Base-by-base conservation (phyloP, 2,797 vertebrate genomes). In the Urosaurus nigricauda region DNA sequence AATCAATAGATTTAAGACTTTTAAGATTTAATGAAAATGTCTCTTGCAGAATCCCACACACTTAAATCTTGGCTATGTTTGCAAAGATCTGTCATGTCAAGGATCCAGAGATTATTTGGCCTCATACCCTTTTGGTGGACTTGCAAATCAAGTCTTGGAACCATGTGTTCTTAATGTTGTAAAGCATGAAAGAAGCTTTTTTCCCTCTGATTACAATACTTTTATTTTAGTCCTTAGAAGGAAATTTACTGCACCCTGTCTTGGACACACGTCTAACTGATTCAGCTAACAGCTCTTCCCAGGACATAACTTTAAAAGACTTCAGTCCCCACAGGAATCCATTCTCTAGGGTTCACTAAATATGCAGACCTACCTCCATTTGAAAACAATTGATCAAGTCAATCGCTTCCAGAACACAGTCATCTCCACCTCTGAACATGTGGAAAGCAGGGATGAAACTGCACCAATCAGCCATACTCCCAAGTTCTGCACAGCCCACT, bases 201-300 rank as follows among this genome's bases (percentile, higher is more conserved):
- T 14, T 21, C 13, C 32, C 43, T 5, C 43, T 5, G 43, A 43
- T 79, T 16, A 79, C 47, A 78, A 78, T 32, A 51, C 58, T 35
- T 32, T 74, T 47, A 63, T 2, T 91, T 16, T 19, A 77, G 14
- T 40, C 9, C 40, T 83, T 88, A 85, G 87, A 58, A 4, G 35
- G 86, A 70, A 32, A 11, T 92, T 51, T 92, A 68, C 21, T 19
- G 84, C 0, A 78, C 92, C 71, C 83, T 91, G 2, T 35, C 85
- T 1, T 68, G 17, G 89, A 75, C 1, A 53, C 26, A 40, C 47
- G 14, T 71, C n/a, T 71, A 71, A 35, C n/a, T 71, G 32, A 71
- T 35, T n/a, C 16, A 13, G 13, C 70, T 71, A n/a, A 71, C n/a
- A 1, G 14, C 51, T 51, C 75, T 12, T 78, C 32, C 47, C 26